Percentiles rank a stretch among this genome's conserved stretches.
phyloP scores from a whole-genome alignment of 2,797 vertebrate species.

The Notolepis coatsorum region DNA sequence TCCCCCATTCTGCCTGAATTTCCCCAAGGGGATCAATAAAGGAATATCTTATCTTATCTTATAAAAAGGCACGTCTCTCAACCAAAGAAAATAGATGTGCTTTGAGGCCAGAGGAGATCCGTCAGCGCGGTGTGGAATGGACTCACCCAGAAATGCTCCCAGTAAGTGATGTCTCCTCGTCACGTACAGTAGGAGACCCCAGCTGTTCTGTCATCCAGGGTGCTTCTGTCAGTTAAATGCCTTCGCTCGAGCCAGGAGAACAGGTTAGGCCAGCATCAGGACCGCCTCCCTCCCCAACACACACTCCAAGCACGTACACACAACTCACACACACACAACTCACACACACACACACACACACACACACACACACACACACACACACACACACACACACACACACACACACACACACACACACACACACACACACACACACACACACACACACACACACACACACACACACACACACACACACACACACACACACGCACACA shows the following conservation, averaged over 20 bases:
- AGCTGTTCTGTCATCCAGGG: constrained; percentile 54
- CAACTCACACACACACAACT: constrained; percentile 8
- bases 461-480: constrained; percentile 18
- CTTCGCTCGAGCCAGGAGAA: constrained; percentile 63
- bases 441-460: constrained; percentile 20
- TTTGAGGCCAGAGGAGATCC: too few species aligned
- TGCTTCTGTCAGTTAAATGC: constrained; percentile 56
- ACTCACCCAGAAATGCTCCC: constrained; percentile 64
- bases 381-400: constrained; percentile 2
- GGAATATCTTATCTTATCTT: too few species aligned
- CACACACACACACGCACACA: constrained; percentile 3
- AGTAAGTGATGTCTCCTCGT: constrained; percentile 49
- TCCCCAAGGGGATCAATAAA: too few species aligned
- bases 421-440: not conserved
- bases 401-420: constrained; percentile 2
- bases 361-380: constrained; percentile 21
- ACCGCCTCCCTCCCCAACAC: constrained; percentile 50
- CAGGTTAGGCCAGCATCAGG: constrained; percentile 74
- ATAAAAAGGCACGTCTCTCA: too few species aligned
- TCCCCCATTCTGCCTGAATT: too few species aligned
- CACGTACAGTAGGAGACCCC: constrained; percentile 35
- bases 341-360: not conserved
- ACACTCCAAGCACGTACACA: not conserved
- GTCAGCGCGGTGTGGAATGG: too few species aligned
- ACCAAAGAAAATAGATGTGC: too few species aligned